A percentile compares a stretch with the other conserved stretches of the same genome.
These are phyloP conservation scores for Hypotaenidia okinawae DNA, from an alignment of 2,797 vertebrate genomes.

Conservation along the genomic window DNA sequence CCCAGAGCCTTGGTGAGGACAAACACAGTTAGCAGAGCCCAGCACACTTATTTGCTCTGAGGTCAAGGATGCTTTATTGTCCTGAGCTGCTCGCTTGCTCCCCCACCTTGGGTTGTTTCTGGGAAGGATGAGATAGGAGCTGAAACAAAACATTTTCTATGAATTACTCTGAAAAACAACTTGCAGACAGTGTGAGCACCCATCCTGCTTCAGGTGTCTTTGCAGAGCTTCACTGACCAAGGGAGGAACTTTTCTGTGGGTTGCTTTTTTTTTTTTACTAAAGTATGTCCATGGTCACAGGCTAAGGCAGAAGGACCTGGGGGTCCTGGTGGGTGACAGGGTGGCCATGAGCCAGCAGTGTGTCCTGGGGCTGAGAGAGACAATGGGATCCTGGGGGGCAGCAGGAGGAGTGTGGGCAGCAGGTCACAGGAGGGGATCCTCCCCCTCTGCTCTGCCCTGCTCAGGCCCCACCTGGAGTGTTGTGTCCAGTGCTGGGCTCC, in stretches of 20 bases:
- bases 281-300: too few relatives aligned
- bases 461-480: too few relatives aligned
- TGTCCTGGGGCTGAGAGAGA: too few relatives aligned
- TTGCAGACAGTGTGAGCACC: neutral
- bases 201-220: neutral
- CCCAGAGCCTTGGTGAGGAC: fast-evolving
- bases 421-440: too few relatives aligned
- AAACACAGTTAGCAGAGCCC: neutral
- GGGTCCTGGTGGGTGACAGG: too few relatives aligned
- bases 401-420: too few relatives aligned
- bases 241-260: neutral
- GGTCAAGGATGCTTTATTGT: neutral
- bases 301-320: too few relatives aligned
- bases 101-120: neutral
- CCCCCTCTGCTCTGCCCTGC: too few relatives aligned
- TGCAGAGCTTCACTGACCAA: neutral
- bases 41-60: neutral
- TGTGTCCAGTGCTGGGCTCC: too few relatives aligned
- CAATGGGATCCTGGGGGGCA: too few relatives aligned
- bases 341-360: too few relatives aligned
- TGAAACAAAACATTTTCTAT: neutral
- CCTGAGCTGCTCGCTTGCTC: neutral
- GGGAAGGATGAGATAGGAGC: neutral
- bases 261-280: neutral
- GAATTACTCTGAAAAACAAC: neutral